Evolutionary conservation across 2,113 vertebrate species (phyloP).

Genomic region (Ascaphus truei): DNA sequence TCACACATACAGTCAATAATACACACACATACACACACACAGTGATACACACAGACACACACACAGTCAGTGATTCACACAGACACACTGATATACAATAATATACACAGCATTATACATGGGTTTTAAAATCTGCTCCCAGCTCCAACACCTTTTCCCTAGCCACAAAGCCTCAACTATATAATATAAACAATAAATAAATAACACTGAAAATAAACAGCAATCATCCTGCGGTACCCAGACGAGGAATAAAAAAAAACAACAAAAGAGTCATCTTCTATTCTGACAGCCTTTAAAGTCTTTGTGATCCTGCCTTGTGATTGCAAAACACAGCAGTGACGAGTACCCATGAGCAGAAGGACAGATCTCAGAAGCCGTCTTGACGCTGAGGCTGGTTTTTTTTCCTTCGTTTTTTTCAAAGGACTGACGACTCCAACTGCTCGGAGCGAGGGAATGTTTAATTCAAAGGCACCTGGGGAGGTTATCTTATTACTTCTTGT

Average conservation of each 20-base stretch:
- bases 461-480: constrained; percentile 33
- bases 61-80: no score
- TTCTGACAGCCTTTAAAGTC: constrained; percentile 26
- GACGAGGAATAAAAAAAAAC: neutral
- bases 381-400: neutral
- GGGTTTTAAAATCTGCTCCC: no score
- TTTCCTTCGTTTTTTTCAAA: no score
- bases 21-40: no score
- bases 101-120: no score
- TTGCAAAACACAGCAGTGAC: constrained; percentile 3
- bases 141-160: no score
- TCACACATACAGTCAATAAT: no score
- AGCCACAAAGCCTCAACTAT: no score
- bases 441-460: constrained; percentile 15
- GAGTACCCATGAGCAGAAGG: constrained; percentile 13
- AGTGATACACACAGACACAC: no score
- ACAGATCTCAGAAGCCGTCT: neutral
- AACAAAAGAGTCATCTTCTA: constrained; percentile 19
- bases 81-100: no score
- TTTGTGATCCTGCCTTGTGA: constrained; percentile 1
- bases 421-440: neutral
- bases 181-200: no score
- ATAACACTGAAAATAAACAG: constrained; percentile 14
- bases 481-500: constrained; percentile 22
- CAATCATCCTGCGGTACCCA: constrained; percentile 12